Evolutionary conservation across 2,888 invertebrate genomes (phyloP), one percentile per base, ranked within the genome.

Genomic region (Plusia festucae): DNA sequence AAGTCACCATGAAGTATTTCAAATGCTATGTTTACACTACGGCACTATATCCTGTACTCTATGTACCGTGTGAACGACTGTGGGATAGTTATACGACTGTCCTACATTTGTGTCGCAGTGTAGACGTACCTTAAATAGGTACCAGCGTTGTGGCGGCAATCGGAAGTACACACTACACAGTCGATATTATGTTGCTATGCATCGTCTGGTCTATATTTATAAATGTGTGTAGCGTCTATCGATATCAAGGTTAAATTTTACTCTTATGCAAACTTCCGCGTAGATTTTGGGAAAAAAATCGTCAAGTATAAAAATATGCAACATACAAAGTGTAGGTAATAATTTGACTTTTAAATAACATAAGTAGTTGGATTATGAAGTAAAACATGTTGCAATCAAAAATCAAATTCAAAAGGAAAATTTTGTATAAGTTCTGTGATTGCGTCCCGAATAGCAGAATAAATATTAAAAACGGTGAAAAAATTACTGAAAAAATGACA

Each of bases 1-100:
- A 53, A 62, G 53, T 78, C 53, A 69, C 46, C 57, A 49, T 18
- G n/a, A n/a, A n/a, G n/a, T 20, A 18, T 20, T 49, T 20, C 4
- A 11, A 9, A 49, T 16, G 46, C 8, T 49, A 49, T 13, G 6
- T n/a, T 40, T 40, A 40, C 40, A 40, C n/a, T 5, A 40, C n/a
- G 4, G 5, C 7, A 40, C n/a, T 15, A 7, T n/a, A n/a, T n/a
- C 5, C n/a, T 24, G 24, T 24, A 24, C 24, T 24, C 24, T 24
- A 24, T 24, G 24, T 24, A 24, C 24, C 24, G 27, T 27, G 27
- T 27, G 27, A 27, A 9, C 30, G 8, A 30, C 2, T 27, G 27
- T 27, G 27, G 7, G 5, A 27, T 9, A 30, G 30, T 30, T 30
- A 30, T 30, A 24, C 5, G 24, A 24, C 24, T 24, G 34, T 30